Conservation (phyloP, 2,113 vertebrate genomes). For the Cyprinodon tularosa region DNA sequence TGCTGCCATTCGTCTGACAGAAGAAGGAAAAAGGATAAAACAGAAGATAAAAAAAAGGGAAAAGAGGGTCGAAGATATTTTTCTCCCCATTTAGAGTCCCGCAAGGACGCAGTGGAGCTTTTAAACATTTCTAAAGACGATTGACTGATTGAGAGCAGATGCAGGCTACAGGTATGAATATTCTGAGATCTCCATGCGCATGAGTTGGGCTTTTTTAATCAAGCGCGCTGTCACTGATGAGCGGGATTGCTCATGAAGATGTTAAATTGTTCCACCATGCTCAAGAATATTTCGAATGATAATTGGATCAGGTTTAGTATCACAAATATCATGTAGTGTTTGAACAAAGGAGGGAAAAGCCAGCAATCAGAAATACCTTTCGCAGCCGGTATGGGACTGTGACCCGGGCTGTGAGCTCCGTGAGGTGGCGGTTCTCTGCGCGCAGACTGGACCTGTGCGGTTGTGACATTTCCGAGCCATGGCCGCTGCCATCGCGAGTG, state of each 20-base stretch:
- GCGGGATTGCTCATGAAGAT: slow-evolving; percentile 69
- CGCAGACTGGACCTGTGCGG: slow-evolving; percentile 71
- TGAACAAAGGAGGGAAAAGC: slow-evolving; percentile 47
- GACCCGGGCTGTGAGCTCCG: slow-evolving; percentile 77
- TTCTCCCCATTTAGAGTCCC: not conserved
- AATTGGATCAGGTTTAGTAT: slow-evolving; percentile 43
- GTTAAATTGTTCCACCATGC: slow-evolving; percentile 53
- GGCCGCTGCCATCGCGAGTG: slow-evolving; percentile 97
- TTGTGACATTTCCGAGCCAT: slow-evolving; percentile 82
- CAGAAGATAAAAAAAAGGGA: slow-evolving; percentile 29
- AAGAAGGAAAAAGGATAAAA: slow-evolving; percentile 17
- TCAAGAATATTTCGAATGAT: slow-evolving; percentile 48
- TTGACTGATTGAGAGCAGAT: slow-evolving; percentile 44
- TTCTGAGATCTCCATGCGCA: slow-evolving; percentile 32
- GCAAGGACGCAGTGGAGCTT: slow-evolving; percentile 38
- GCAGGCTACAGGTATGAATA: slow-evolving; percentile 68
- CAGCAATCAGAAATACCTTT: slow-evolving; percentile 19
- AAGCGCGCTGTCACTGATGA: slow-evolving; percentile 44
- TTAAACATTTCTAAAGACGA: slow-evolving; percentile 35
- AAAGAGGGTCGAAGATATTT: slow-evolving; percentile 36
- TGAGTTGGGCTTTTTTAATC: slow-evolving; percentile 50
- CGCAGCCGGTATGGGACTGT: slow-evolving; percentile 77
- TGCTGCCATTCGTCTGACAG: slow-evolving; percentile 38
- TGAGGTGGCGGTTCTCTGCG: slow-evolving; percentile 76
- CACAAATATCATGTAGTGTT: slow-evolving; percentile 66